Base-by-base conservation (phyloP, 2,888 invertebrate genomes). In the Plemyria rubiginata region DNA sequence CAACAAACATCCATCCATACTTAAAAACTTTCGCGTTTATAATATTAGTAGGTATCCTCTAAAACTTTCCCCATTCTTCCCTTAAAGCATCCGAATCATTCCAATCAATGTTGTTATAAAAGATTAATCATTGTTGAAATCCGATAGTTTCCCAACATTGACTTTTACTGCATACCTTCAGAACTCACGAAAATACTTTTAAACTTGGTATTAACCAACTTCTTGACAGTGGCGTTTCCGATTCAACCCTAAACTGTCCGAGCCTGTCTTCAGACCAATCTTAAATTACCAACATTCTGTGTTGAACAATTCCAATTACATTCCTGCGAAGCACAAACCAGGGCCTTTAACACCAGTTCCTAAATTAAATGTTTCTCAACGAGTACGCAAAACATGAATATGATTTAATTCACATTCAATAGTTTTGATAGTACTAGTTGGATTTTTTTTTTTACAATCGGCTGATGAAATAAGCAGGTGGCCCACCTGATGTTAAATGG, bases 291-390 rank as follows among this genome's bases (percentile, higher is more conserved):
- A 82, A 82, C 86, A 87, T 86, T 86, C 83, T 86, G 82, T 82
- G 78, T 79, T 71, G 79, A 90, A 90, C 90, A 89, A 90, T 89
- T 90, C 87, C 88, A 90, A 90, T 90, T 89, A 88, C 86, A 89
- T 85, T 86, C 84, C 80, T 63, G 58, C 59, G 66, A 71, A 77
- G 78, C 78, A 79, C 78, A 84, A 85, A 82, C 82, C 77, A 70
- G 77, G 74, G 56, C 43, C 16, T 7, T 22, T 16, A 43, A 11
- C 55, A 55, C 48, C 12, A 36, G n/a, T 38, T 70, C 76, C 72
- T 78, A 69, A 74, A 32, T 32, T 32, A 11, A 38, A 38, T 11
- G 11, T 11, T 4, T 9, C 32, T 2, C 8, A 32, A 32, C 5
- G 32, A 32, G 32, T 32, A 5, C 32, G 32, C 32, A 32, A 32